A percentile compares a stretch with the other conserved stretches of the same genome.
Conservation (phyloP, 2,113 vertebrate species). For the Bettongia penicillata region DNA sequence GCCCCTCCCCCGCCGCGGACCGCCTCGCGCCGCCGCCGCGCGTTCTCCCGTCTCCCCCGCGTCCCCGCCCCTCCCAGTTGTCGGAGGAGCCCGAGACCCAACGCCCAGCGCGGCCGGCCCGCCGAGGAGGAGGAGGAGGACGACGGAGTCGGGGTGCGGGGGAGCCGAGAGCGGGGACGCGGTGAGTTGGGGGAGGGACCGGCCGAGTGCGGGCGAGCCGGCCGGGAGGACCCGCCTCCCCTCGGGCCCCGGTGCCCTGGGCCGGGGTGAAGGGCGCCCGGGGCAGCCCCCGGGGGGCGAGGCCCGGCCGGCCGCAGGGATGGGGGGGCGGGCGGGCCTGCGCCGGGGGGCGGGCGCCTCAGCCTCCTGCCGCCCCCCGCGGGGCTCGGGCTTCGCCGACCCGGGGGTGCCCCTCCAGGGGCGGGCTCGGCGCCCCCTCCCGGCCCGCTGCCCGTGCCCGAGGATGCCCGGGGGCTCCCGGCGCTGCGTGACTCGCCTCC, state of each 20-base stretch:
- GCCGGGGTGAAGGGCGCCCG: neutral
- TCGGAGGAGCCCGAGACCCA: slow-evolving; percentile 1
- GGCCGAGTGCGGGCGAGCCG: neutral
- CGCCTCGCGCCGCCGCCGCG: neutral
- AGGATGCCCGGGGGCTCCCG: too few species aligned
- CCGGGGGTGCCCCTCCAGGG: too few species aligned
- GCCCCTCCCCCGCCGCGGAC: neutral
- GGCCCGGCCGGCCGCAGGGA: neutral
- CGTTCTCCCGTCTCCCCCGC: too few species aligned
- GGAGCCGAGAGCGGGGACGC: slow-evolving; percentile 47
- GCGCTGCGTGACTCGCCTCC: neutral
- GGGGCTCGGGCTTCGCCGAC: too few species aligned
- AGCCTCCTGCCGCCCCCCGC: too few species aligned
- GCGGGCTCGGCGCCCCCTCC: too few species aligned
- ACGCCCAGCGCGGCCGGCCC: slow-evolving; percentile 56
- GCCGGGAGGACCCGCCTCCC: neutral
- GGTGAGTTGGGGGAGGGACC: slow-evolving; percentile 56
- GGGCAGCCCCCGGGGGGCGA: neutral
- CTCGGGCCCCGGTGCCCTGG: neutral
- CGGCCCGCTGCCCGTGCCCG: too few species aligned
- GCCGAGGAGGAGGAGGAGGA: slow-evolving; percentile 25
- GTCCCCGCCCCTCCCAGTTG: neutral
- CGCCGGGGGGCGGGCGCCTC: too few species aligned
- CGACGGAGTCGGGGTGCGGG: slow-evolving; percentile 1
- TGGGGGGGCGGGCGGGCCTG: neutral